Evolutionary conservation across 2,797 vertebrate genomes (phyloP).

Genomic region (Nyctalus aviator): DNA sequence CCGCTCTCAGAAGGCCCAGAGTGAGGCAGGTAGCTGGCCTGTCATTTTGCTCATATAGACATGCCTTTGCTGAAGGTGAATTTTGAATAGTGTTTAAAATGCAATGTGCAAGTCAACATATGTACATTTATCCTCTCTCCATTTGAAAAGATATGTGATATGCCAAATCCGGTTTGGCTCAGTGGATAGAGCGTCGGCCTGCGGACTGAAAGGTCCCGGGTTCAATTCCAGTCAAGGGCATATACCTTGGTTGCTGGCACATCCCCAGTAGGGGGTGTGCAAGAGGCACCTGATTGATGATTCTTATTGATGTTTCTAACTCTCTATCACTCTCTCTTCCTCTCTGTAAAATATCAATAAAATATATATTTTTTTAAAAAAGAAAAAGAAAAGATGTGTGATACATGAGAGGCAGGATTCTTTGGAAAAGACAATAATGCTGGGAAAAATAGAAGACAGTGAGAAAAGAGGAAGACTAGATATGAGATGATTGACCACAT

Average conservation of each 20-base stretch:
- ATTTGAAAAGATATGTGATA: neutral
- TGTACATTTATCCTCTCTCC: neutral
- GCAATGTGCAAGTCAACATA: neutral
- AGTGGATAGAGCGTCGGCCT: too few species aligned
- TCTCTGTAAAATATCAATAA: too few species aligned
- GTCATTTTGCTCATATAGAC: neutral
- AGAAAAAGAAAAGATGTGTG: neutral
- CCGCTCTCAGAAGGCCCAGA: neutral
- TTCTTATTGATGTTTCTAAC: too few species aligned
- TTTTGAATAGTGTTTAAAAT: neutral
- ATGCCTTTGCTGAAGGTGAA: neutral
- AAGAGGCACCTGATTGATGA: too few species aligned
- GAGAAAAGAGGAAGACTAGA: neutral
- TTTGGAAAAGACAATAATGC: neutral
- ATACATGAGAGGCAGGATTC: neutral
- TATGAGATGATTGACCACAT: neutral
- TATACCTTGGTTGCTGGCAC: too few species aligned
- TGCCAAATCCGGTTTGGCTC: too few species aligned
- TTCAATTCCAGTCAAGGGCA: too few species aligned
- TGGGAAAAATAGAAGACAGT: neutral
- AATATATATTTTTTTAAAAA: too few species aligned
- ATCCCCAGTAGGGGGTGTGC: too few species aligned
- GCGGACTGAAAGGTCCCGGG: too few species aligned
- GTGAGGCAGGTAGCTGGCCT: neutral
- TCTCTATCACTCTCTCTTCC: too few species aligned